These are phyloP conservation scores for Drosophila parabipectinata DNA, from an alignment of 1,140 invertebrate genomes.

Conservation along the genomic window DNA sequence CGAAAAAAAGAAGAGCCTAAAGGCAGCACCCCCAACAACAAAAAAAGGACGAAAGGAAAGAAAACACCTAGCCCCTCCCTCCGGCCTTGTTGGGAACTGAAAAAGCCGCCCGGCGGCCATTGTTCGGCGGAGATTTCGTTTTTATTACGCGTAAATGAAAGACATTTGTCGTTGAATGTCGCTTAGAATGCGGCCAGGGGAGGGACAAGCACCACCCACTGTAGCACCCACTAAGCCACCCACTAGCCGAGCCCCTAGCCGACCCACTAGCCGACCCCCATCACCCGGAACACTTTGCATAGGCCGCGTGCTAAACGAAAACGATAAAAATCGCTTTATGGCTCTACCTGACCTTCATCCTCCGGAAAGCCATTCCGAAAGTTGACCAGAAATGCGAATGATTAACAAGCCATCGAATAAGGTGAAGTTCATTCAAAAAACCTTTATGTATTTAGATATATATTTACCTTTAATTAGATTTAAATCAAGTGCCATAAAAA, in stretches of 20 bases:
- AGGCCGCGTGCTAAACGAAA: constrained; percentile 18
- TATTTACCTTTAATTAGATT: neutral
- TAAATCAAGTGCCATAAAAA: constrained; percentile 1
- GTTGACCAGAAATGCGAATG: constrained; percentile 62
- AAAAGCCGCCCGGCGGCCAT: constrained; percentile 57
- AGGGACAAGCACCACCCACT: neutral
- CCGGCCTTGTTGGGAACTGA: constrained; percentile 19
- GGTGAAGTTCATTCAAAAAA: neutral
- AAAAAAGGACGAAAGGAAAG: neutral
- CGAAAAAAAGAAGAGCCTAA: neutral
- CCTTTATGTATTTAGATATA: too few relatives aligned
- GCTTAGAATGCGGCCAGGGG: neutral
- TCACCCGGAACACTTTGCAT: constrained; percentile 18
- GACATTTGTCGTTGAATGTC: constrained; percentile 62
- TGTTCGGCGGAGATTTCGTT: constrained; percentile 62
- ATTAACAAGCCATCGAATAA: constrained; percentile 63
- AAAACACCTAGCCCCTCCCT: neutral
- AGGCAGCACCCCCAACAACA: neutral
- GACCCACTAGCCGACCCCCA: neutral
- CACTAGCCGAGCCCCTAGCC: neutral
- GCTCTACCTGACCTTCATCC: constrained; percentile 4
- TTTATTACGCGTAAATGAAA: constrained; percentile 76
- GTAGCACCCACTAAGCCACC: neutral
- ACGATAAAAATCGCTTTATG: constrained; percentile 57
- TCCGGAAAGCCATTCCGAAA: neutral